Conservation (phyloP, 2,888 invertebrate genomes). For the Tenthredo distinguenda region DNA sequence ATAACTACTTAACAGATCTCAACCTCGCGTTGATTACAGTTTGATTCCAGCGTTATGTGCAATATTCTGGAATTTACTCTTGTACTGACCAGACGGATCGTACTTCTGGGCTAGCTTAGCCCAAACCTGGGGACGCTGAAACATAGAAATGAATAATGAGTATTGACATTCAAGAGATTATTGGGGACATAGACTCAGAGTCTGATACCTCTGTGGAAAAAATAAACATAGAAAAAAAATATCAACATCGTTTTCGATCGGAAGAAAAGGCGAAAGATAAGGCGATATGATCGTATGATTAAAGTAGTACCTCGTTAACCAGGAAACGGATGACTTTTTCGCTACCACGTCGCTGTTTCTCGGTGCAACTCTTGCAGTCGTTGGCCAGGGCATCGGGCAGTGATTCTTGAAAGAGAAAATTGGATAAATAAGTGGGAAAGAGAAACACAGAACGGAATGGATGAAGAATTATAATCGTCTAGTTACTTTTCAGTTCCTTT, state of each 20-base stretch:
- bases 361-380: constrained; percentile 85
- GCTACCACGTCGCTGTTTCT: constrained; percentile 83
- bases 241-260: background rate
- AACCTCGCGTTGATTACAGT: constrained; percentile 58
- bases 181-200: too few relatives aligned
- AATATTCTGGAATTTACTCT: constrained; percentile 83
- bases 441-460: background rate
- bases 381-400: constrained; percentile 87
- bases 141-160: constrained; percentile 17
- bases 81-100: constrained; percentile 85
- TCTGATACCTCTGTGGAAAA: too few relatives aligned
- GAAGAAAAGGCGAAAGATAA: background rate
- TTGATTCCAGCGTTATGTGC: constrained; percentile 74
- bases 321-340: constrained; percentile 84
- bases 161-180: background rate
- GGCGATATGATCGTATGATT: background rate
- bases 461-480: background rate
- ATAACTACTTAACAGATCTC: constrained; percentile 22
- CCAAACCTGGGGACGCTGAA: constrained; percentile 81
- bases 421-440: background rate
- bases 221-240: too few relatives aligned
- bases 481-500: constrained; percentile 85
- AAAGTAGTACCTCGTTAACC: constrained; percentile 77
- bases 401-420: constrained; percentile 78
- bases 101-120: constrained; percentile 83